phyloP scores from a whole-genome alignment of 2,113 vertebrate genomes.

The Castor canadensis region DNA sequence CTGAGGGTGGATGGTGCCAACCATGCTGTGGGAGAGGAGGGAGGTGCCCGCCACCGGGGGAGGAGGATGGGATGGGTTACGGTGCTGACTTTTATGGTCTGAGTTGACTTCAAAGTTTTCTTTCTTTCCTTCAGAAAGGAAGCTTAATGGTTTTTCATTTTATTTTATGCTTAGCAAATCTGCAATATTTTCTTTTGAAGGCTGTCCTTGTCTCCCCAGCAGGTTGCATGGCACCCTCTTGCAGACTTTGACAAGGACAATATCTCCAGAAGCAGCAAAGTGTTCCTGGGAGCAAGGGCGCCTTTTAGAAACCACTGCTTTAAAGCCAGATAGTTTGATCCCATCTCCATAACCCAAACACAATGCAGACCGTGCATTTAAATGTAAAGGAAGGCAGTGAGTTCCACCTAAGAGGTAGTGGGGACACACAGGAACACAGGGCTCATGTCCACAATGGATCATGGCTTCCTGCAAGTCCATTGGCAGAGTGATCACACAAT shows the following conservation, averaged over 20 bases:
- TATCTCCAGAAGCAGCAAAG: neutral
- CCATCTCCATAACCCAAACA: neutral
- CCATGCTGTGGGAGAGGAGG: too few species aligned
- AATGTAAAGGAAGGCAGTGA: neutral
- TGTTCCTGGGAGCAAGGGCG: neutral
- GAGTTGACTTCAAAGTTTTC: neutral
- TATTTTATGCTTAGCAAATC: neutral
- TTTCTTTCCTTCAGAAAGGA: neutral
- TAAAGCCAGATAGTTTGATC: neutral
- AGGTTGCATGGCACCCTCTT: neutral
- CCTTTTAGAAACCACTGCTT: neutral
- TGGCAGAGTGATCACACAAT: neutral
- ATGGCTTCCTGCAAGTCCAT: neutral
- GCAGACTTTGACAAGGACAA: neutral
- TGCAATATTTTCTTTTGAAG: too few species aligned
- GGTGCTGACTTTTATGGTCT: neutral
- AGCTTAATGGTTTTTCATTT: neutral
- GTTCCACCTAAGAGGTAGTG: neutral
- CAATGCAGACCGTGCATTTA: neutral
- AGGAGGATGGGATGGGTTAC: too few species aligned
- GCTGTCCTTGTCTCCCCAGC: neutral
- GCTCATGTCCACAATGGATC: neutral
- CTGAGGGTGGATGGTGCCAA: neutral
- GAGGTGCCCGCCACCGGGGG: too few species aligned
- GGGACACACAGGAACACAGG: neutral